Evolutionary conservation across 1,140 invertebrate species (phyloP).

Genomic region (Argopecten irradians): DNA sequence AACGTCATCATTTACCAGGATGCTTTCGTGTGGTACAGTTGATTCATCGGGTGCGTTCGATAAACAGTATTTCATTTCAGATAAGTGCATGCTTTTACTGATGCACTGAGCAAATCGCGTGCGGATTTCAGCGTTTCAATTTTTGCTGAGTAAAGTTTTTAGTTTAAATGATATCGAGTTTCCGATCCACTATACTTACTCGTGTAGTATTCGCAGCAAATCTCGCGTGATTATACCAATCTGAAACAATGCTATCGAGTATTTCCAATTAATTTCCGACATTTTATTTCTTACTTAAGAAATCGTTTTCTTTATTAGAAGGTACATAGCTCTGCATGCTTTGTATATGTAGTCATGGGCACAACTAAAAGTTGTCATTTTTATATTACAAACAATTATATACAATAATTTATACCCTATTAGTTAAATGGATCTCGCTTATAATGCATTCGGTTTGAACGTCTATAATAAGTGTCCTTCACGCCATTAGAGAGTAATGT

Average conservation of each 20-base stretch:
- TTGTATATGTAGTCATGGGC: no score
- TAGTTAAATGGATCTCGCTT: no score
- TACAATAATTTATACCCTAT: no score
- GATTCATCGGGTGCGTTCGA: not conserved
- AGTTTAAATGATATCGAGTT: conserved; percentile 3
- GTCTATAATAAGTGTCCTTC: no score
- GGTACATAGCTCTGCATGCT: no score
- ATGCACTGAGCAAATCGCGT: not conserved
- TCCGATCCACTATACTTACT: not conserved
- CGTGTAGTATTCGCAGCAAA: not conserved
- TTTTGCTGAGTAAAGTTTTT: not conserved
- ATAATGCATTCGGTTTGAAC: no score
- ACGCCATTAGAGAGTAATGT: no score
- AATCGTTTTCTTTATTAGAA: no score
- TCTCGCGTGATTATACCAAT: not conserved
- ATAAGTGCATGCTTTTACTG: not conserved
- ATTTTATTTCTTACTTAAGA: conserved; percentile 13
- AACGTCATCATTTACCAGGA: no score
- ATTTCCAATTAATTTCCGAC: not conserved
- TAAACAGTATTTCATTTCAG: not conserved
- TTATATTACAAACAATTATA: no score
- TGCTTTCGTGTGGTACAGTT: not conserved
- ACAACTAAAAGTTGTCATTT: no score
- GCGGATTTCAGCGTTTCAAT: not conserved
- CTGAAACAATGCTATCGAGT: not conserved